These are phyloP conservation scores for Platerodrilus igneus DNA, from an alignment of 2,888 invertebrate species.

Conservation along the genomic window DNA sequence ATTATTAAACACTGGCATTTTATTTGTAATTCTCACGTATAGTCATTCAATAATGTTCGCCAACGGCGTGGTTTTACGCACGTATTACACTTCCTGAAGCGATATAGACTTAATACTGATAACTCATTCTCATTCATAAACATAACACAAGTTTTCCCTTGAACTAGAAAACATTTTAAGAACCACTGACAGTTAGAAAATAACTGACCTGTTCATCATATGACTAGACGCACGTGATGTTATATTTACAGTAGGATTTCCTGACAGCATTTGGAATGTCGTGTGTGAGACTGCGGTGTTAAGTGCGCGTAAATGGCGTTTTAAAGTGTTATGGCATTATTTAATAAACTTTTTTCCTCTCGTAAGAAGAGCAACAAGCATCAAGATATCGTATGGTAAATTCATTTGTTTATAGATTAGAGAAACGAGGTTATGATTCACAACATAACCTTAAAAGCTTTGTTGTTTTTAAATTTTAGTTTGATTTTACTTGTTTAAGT, in stretches of 20 bases:
- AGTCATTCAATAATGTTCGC: too few relatives aligned
- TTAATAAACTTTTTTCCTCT: conserved; percentile 66
- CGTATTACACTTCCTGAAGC: not conserved
- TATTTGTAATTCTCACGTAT: too few relatives aligned
- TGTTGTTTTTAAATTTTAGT: too few relatives aligned
- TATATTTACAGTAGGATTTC: conserved; percentile 41
- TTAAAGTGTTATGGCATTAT: conserved; percentile 62
- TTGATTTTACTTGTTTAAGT: too few relatives aligned
- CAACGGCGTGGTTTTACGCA: too few relatives aligned
- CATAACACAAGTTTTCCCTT: not conserved
- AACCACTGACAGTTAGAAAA: conserved; percentile 11
- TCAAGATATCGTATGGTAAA: conserved; percentile 52
- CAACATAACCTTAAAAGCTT: too few relatives aligned
- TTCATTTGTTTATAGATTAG: too few relatives aligned
- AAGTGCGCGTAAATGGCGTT: conserved; percentile 24
- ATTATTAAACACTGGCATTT: too few relatives aligned
- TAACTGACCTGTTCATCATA: conserved; percentile 38
- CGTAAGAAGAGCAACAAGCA: conserved; percentile 54
- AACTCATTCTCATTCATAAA: not conserved
- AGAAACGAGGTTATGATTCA: too few relatives aligned
- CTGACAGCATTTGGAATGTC: conserved; percentile 26
- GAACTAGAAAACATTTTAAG: not conserved
- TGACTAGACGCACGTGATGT: conserved; percentile 44
- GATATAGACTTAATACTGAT: not conserved
- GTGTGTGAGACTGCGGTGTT: too few relatives aligned